Conservation (phyloP, 1,140 invertebrate genomes). For the Ctenoplectra terminalis region DNA sequence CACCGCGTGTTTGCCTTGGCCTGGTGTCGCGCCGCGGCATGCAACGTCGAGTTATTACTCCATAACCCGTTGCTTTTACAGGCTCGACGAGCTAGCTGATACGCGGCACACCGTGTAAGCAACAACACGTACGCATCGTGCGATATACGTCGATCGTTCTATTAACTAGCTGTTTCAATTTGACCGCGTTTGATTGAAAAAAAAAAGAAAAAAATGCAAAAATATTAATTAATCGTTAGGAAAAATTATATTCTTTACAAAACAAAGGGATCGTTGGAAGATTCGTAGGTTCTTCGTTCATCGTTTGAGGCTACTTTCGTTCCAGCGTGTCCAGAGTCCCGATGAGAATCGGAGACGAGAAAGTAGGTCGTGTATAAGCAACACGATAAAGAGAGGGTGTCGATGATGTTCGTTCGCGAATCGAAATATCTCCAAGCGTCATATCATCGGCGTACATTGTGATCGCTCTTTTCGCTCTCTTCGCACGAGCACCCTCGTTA, state of each 20-base stretch:
- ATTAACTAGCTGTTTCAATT: neutral
- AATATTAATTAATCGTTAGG: too few relatives aligned
- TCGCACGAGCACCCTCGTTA: constrained; percentile 72
- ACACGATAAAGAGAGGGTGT: constrained; percentile 25
- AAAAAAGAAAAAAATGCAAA: too few relatives aligned
- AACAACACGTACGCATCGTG: constrained; percentile 40
- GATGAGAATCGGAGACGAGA: neutral
- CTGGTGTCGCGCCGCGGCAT: neutral
- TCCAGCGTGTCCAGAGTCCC: neutral
- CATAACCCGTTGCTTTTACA: constrained; percentile 67
- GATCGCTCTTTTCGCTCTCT: constrained; percentile 57
- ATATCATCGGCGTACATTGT: constrained; percentile 46
- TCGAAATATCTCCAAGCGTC: constrained; percentile 46
- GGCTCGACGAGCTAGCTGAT: constrained; percentile 32
- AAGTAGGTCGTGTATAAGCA: neutral
- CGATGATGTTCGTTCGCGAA: constrained; percentile 31
- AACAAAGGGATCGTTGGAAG: too few relatives aligned
- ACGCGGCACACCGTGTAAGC: constrained; percentile 46
- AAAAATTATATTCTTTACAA: neutral
- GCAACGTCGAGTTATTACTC: constrained; percentile 62
- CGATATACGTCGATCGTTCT: constrained; percentile 42
- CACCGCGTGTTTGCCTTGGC: constrained; percentile 45
- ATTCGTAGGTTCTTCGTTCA: neutral
- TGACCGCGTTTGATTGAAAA: neutral
- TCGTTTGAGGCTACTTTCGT: neutral